Conservation (phyloP, 2,888 invertebrate species). For the Caenorhabditis sp. region DNA sequence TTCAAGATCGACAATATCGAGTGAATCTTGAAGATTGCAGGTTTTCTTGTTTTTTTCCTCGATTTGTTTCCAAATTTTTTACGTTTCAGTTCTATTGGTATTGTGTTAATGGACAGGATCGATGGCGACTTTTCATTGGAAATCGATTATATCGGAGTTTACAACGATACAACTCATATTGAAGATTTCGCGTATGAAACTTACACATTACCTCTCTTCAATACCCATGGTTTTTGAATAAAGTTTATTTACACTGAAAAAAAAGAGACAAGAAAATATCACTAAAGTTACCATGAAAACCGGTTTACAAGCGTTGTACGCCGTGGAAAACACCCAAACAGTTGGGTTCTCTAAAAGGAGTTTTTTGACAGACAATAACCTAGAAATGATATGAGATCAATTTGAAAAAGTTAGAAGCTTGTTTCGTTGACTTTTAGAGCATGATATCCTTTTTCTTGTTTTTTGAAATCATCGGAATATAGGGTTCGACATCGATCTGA, state of each 20-base stretch:
- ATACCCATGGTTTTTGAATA: constrained; percentile 55
- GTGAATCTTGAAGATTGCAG: constrained; percentile 52
- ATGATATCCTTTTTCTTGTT: constrained; percentile 42
- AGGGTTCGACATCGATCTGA: constrained; percentile 62
- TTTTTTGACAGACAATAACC: constrained; percentile 16
- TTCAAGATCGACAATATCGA: constrained; percentile 64
- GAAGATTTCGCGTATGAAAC: constrained; percentile 94
- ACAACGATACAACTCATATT: constrained; percentile 81
- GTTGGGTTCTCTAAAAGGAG: not conserved
- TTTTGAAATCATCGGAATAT: constrained; percentile 59
- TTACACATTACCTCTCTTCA: constrained; percentile 77
- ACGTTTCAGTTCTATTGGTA: constrained; percentile 86
- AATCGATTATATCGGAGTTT: constrained; percentile 89
- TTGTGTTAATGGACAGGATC: constrained; percentile 82
- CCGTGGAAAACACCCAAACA: constrained; percentile 10
- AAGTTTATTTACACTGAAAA: constrained; percentile 19
- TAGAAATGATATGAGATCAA: constrained; percentile 12
- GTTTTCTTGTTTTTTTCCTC: constrained; percentile 15
- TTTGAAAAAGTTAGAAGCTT: not conserved
- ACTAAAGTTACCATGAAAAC: constrained; percentile 6
- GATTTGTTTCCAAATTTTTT: too few species aligned
- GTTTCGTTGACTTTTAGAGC: constrained; percentile 6
- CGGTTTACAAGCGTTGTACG: constrained; percentile 31
- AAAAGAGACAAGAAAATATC: constrained; percentile 14
- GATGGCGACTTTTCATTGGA: constrained; percentile 87